Percentiles rank a stretch among this genome's conserved stretches.
These are phyloP conservation scores for Tiphia femorata DNA, from an alignment of 2,888 invertebrate genomes.

Conservation along the genomic window DNA sequence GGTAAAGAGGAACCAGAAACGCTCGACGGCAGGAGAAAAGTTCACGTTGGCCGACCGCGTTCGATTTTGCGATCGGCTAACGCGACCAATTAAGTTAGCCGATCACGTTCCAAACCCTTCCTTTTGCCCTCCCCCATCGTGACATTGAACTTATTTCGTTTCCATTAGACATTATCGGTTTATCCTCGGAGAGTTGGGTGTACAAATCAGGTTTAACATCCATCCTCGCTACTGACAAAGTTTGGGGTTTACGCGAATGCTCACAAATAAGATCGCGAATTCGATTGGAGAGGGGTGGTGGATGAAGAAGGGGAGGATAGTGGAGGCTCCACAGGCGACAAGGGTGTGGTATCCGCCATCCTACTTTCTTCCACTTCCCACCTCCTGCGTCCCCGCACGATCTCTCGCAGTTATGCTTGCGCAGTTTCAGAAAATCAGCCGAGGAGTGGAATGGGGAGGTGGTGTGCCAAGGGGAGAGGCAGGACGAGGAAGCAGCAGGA, in stretches of 20 bases:
- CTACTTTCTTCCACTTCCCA: too few species aligned
- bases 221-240: too few species aligned
- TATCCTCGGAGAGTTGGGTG: conserved; percentile 12
- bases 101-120: too few species aligned
- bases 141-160: conserved; percentile 23
- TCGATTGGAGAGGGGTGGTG: too few species aligned
- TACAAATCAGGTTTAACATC: conserved; percentile 13
- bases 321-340: too few species aligned
- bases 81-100: not conserved
- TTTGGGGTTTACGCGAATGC: not conserved
- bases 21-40: not conserved
- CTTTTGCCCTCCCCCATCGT: too few species aligned
- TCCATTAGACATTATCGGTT: conserved; percentile 29
- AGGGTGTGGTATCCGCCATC: too few species aligned
- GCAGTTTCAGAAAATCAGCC: not conserved
- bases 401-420: not conserved
- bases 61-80: conserved; percentile 1
- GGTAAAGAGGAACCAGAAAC: too few species aligned
- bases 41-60: not conserved
- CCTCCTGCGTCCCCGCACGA: not conserved
- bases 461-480: too few species aligned
- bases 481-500: conserved; percentile 1
- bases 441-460: too few species aligned
- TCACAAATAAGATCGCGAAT: not conserved
- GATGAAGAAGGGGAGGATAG: too few species aligned